Percentiles rank a stretch among this genome's conserved stretches.
phyloP scores from a whole-genome alignment of 2,113 vertebrate genomes.

The Vimba vimba region DNA sequence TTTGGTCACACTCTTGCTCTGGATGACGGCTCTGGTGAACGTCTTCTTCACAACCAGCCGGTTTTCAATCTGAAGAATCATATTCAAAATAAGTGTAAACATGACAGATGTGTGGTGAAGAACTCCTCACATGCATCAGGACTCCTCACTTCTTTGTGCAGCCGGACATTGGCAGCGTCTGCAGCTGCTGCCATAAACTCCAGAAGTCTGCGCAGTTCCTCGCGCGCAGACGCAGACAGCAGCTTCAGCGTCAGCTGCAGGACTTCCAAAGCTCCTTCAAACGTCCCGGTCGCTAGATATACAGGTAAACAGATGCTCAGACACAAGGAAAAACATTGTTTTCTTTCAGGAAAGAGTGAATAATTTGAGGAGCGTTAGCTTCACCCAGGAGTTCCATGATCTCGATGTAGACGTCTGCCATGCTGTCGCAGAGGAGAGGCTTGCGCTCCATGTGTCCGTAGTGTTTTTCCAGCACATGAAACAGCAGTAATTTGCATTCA shows the following conservation, averaged over 20 bases:
- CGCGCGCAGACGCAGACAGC: slow-evolving; percentile 79
- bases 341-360: background rate
- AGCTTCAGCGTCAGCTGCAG: slow-evolving; percentile 92
- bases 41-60: slow-evolving; percentile 87
- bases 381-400: slow-evolving; percentile 90
- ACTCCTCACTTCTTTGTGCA: slow-evolving; percentile 85
- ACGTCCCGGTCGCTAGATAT: slow-evolving; percentile 84
- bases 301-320: background rate
- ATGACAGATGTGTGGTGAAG: background rate
- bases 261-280: slow-evolving; percentile 84
- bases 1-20: slow-evolving; percentile 84
- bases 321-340: background rate
- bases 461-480: slow-evolving; percentile 83
- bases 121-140: background rate
- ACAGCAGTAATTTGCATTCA: slow-evolving; percentile 83
- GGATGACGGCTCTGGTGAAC: slow-evolving; percentile 86
- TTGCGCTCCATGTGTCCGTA: slow-evolving; percentile 80
- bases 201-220: slow-evolving; percentile 88
- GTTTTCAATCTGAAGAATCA: slow-evolving; percentile 83
- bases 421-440: slow-evolving; percentile 80
- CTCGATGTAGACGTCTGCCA: slow-evolving; percentile 84
- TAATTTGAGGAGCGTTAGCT: background rate
- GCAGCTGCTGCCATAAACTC: slow-evolving; percentile 90
- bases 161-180: slow-evolving; percentile 78
- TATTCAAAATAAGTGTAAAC: background rate